phyloP scores from a whole-genome alignment of 1,140 invertebrate genomes.

The Doryteuthis pealeii region DNA sequence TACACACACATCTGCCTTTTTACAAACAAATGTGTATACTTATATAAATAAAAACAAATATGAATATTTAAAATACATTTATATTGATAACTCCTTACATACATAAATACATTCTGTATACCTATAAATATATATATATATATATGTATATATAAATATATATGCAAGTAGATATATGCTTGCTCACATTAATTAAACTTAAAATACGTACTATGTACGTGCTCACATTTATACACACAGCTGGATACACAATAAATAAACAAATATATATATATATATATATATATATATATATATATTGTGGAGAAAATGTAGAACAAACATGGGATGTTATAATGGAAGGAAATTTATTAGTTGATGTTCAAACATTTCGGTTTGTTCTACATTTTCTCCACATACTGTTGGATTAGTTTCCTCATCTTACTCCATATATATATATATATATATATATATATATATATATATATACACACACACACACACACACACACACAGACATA shows the following conservation, averaged over 20 bases:
- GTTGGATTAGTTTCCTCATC: too few relatives aligned
- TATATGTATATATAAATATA: constrained; percentile 6
- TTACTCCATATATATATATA: too few relatives aligned
- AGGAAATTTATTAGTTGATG: too few relatives aligned
- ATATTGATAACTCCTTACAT: not conserved
- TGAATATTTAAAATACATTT: not conserved
- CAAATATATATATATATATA: constrained; percentile 4
- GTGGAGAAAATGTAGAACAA: too few relatives aligned
- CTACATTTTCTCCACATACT: too few relatives aligned
- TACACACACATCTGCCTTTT: not conserved
- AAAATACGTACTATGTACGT: not conserved
- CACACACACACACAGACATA: not conserved
- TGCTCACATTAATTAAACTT: not conserved
- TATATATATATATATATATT: not conserved
- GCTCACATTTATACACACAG: not conserved
- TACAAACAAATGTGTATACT: too few relatives aligned
- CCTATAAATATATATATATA: not conserved
- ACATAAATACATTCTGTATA: not conserved
- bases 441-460: constrained; percentile 4
- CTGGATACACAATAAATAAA: too few relatives aligned
- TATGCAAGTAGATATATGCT: not conserved
- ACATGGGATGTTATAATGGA: too few relatives aligned
- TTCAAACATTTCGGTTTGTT: too few relatives aligned
- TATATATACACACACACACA: not conserved
- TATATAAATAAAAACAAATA: too few relatives aligned